phyloP scores from a whole-genome alignment of 2,797 vertebrate genomes.

The Tolypeutes matacus region DNA sequence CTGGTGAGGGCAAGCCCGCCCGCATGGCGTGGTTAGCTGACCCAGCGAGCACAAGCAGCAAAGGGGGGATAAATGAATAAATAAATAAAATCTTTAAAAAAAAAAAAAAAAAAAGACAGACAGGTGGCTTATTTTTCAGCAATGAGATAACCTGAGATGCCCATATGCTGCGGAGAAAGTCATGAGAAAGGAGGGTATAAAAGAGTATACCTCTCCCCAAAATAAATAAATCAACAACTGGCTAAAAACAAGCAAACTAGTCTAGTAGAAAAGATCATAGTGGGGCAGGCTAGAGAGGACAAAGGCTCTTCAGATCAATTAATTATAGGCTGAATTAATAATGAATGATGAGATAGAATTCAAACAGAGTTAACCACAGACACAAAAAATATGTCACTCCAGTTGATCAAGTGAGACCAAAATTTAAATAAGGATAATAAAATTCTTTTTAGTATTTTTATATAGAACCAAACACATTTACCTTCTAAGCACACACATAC shows the following conservation, averaged over 20 bases:
- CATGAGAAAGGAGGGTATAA: neutral
- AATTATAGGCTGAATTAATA: neutral
- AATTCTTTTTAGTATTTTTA: neutral
- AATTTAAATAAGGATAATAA: neutral
- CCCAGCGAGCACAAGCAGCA: too few species aligned
- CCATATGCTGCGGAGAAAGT: neutral
- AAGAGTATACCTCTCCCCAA: neutral
- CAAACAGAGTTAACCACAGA: constrained; percentile 4
- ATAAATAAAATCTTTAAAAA: too few species aligned
- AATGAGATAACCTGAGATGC: neutral
- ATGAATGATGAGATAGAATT: neutral
- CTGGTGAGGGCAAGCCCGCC: too few species aligned
- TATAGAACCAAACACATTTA: neutral
- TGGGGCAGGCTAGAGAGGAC: neutral
- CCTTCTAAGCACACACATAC: neutral
- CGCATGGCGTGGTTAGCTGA: too few species aligned
- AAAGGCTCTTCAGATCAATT: constrained; percentile 3
- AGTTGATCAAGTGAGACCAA: neutral
- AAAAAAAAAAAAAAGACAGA: neutral
- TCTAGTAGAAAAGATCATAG: neutral
- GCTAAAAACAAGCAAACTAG: neutral
- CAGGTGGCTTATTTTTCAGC: neutral
- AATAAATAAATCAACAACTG: neutral
- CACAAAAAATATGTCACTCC: neutral
- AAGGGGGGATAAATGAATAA: too few species aligned